A percentile compares a stretch with the other conserved stretches of the same genome.
phyloP scores from a whole-genome alignment of 2,113 vertebrate species.

The Nothoprocta perdicaria region DNA sequence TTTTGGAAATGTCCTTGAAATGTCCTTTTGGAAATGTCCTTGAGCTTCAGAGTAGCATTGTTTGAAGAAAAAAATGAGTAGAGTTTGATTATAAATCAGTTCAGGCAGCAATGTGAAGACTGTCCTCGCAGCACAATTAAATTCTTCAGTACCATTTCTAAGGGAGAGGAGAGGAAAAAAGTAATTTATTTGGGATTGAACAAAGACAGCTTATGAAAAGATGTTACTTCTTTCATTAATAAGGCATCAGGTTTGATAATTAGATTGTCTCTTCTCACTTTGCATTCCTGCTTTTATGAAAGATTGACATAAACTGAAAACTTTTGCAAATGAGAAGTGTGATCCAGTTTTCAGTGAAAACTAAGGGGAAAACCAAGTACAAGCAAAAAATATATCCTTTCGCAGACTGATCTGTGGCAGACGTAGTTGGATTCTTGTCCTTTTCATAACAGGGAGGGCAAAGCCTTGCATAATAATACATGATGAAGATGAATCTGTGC shows the following conservation, averaged over 20 bases:
- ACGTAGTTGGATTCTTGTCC: background rate
- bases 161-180: background rate
- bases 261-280: background rate
- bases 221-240: background rate
- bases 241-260: background rate
- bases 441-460: background rate
- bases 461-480: background rate
- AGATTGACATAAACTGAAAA: background rate
- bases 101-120: background rate
- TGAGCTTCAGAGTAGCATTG: background rate
- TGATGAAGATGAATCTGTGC: background rate
- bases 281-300: background rate
- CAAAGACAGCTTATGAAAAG: background rate
- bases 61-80: background rate
- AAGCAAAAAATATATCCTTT: background rate
- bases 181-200: background rate
- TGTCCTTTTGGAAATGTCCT: background rate
- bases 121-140: background rate
- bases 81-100: background rate
- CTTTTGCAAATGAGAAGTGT: fast-evolving
- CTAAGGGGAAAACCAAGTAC: background rate
- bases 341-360: background rate
- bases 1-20: background rate
- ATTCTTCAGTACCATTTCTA: background rate
- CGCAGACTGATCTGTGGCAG: background rate